A percentile compares a stretch with the other conserved stretches of the same genome.
These are phyloP conservation scores for Mactra quadrangularis DNA, from an alignment of 1,140 invertebrate species.

Conservation along the genomic window DNA sequence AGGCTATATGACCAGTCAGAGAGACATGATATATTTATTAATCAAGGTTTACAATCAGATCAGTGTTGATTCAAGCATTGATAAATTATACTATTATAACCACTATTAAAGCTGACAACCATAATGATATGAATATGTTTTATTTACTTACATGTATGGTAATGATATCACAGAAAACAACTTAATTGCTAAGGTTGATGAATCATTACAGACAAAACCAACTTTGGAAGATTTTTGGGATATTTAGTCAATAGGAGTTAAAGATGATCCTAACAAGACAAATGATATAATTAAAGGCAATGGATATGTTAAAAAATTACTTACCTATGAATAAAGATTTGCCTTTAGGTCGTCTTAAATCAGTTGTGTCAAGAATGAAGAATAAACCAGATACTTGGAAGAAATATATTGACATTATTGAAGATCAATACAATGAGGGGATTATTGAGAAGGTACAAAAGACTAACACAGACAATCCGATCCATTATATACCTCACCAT, in stretches of 20 bases:
- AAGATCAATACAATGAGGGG: slow-evolving; percentile 51
- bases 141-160: slow-evolving; percentile 12
- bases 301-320: slow-evolving; percentile 37
- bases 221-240: slow-evolving; percentile 54
- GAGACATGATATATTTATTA: no score
- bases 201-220: slow-evolving; percentile 3
- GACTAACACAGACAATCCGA: not conserved
- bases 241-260: slow-evolving; percentile 51
- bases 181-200: not conserved
- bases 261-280: slow-evolving; percentile 10
- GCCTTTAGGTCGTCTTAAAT: slow-evolving; percentile 33
- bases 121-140: slow-evolving; percentile 10
- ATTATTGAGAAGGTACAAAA: slow-evolving; percentile 31
- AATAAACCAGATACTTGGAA: slow-evolving; percentile 50
- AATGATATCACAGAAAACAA: not conserved
- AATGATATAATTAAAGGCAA: slow-evolving; percentile 21
- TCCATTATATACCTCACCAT: slow-evolving; percentile 47
- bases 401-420: slow-evolving; percentile 41
- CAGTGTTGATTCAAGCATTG: no score
- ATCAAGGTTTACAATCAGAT: no score
- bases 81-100: not conserved
- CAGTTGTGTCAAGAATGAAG: slow-evolving; percentile 15
- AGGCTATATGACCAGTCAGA: no score
- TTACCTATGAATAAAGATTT: slow-evolving; percentile 55
- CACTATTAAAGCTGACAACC: not conserved